Evolutionary conservation across 2,113 vertebrate genomes (phyloP).

Genomic region (Lampris incognitus): DNA sequence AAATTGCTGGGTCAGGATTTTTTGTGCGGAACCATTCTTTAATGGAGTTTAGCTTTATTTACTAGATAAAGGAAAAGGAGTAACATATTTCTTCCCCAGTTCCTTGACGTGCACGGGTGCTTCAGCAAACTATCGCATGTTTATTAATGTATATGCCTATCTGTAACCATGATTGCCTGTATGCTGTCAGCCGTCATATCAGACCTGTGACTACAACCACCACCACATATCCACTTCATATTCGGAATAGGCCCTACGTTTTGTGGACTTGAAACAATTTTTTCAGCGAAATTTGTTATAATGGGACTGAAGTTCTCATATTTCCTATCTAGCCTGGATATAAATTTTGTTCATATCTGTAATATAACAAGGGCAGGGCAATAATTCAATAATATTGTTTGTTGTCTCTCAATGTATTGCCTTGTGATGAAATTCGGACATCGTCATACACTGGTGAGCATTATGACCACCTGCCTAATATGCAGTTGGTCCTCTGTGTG

Average conservation of each 20-base stretch:
- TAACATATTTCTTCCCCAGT: slow-evolving; percentile 58
- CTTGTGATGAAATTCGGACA: too few relatives aligned
- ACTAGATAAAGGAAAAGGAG: slow-evolving; percentile 78
- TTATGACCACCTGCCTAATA: too few relatives aligned
- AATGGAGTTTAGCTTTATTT: slow-evolving; percentile 83
- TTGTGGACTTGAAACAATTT: too few relatives aligned
- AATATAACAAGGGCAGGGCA: too few relatives aligned
- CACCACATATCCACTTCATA: slow-evolving; percentile 23
- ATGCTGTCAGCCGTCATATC: slow-evolving; percentile 52
- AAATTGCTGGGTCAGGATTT: slow-evolving; percentile 81
- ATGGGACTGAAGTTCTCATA: background rate
- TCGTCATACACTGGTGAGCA: too few relatives aligned
- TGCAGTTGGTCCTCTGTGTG: too few relatives aligned
- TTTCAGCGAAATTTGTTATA: too few relatives aligned
- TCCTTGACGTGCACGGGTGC: slow-evolving; percentile 48
- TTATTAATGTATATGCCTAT: slow-evolving; percentile 70
- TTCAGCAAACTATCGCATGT: slow-evolving; percentile 74
- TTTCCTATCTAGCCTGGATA: slow-evolving; percentile 15
- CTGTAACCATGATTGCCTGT: slow-evolving; percentile 69
- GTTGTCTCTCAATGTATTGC: too few relatives aligned
- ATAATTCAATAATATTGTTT: too few relatives aligned
- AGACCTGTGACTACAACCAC: slow-evolving; percentile 27
- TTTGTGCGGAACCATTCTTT: slow-evolving; percentile 74
- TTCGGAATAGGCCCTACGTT: slow-evolving; percentile 26
- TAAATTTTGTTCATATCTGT: slow-evolving; percentile 24